Evolutionary conservation across 2,797 vertebrate species (phyloP).

Genomic region (Aeoliscus strigatus): DNA sequence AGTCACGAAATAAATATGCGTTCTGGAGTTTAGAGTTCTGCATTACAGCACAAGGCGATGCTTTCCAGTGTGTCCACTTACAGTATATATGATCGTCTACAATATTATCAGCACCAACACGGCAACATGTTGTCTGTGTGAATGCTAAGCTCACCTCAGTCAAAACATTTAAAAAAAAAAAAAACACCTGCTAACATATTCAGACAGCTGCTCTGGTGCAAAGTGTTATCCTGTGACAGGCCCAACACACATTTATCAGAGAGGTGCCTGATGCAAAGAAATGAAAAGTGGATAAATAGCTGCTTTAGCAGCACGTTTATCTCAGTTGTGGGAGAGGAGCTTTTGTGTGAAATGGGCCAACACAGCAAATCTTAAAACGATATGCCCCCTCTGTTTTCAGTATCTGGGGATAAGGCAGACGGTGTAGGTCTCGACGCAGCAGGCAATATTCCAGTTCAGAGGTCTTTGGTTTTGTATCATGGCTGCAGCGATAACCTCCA

Average conservation of each 20-base stretch:
- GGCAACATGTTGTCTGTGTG: constrained; percentile 48
- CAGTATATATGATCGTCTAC: constrained; percentile 57
- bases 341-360: constrained; percentile 40
- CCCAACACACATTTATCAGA: constrained; percentile 33
- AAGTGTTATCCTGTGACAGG: constrained; percentile 52
- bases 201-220: constrained; percentile 45
- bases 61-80: constrained; percentile 21
- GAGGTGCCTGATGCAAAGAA: constrained; percentile 46
- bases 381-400: constrained; percentile 26
- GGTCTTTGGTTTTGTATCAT: constrained; percentile 55
- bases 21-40: constrained; percentile 8
- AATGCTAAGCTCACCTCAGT: constrained; percentile 55
- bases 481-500: constrained; percentile 56
- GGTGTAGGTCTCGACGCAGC: constrained; percentile 20
- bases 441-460: constrained; percentile 56
- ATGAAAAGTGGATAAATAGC: constrained; percentile 58
- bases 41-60: constrained; percentile 35
- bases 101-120: constrained; percentile 57
- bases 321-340: constrained; percentile 24
- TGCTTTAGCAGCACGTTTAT: constrained; percentile 54
- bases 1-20: constrained; percentile 11
- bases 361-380: constrained; percentile 40
- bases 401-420: constrained; percentile 30
- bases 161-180: constrained; percentile 52
- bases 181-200: constrained; percentile 60